Conservation (phyloP, 2,888 invertebrate species). For the Drosophila pegasa region DNA sequence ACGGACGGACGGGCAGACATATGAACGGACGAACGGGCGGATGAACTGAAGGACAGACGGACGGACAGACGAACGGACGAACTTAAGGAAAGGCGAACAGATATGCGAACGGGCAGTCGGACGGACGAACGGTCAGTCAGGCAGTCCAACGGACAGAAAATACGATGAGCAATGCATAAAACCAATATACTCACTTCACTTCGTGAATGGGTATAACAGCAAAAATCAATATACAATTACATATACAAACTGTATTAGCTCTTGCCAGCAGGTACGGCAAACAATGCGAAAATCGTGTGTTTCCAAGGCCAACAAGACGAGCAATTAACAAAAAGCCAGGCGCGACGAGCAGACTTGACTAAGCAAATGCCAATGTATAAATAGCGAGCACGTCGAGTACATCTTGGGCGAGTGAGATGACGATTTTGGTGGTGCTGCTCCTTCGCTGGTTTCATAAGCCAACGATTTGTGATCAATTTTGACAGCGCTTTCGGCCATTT, state of each 20-base stretch:
- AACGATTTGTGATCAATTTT: constrained; percentile 52
- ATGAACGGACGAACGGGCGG: too few species aligned
- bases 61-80: too few species aligned
- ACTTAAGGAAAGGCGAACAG: too few species aligned
- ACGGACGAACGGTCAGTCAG: too few species aligned
- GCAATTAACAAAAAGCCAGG: neutral
- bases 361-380: neutral
- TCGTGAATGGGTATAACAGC: too few species aligned
- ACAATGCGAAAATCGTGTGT: neutral
- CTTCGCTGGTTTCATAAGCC: constrained; percentile 4
- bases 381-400: neutral
- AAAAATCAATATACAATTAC: neutral
- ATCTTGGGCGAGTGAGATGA: neutral
- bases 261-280: neutral
- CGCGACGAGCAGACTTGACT: neutral
- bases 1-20: too few species aligned
- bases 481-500: constrained; percentile 39
- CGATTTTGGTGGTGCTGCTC: neutral
- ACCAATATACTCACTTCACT: too few species aligned
- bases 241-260: neutral
- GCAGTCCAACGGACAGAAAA: too few species aligned
- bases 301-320: neutral
- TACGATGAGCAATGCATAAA: too few species aligned
- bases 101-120: too few species aligned
- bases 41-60: too few species aligned